phyloP scores from a whole-genome alignment of 2,113 vertebrate species.

The Taurulus bubalis region DNA sequence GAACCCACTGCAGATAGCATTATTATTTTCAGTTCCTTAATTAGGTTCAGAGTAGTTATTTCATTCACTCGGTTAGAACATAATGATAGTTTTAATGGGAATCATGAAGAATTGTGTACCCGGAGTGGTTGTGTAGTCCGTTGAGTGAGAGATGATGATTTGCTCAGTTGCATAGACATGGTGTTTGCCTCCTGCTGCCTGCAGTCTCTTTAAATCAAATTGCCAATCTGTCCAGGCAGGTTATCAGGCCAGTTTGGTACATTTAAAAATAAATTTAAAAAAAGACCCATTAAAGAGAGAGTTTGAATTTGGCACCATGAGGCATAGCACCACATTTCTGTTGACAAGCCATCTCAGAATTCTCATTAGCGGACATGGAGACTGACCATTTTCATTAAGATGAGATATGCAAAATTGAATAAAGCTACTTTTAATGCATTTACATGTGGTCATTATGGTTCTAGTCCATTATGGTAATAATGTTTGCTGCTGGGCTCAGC shows the following conservation, averaged over 20 bases:
- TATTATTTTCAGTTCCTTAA: slow-evolving; percentile 52
- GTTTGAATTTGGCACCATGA: slow-evolving; percentile 42
- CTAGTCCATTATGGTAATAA: slow-evolving; percentile 56
- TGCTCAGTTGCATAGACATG: slow-evolving; percentile 41
- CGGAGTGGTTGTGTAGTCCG: slow-evolving; percentile 29
- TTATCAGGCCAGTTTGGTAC: slow-evolving; percentile 39
- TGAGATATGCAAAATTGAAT: slow-evolving; percentile 53
- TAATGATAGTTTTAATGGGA: slow-evolving; percentile 62
- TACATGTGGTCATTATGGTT: slow-evolving; percentile 32
- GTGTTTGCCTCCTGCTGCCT: slow-evolving; percentile 38
- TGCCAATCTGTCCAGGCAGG: slow-evolving; percentile 35
- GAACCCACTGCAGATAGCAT: slow-evolving; percentile 46
- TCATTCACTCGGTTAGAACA: slow-evolving; percentile 44
- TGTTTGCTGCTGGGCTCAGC: slow-evolving; percentile 34
- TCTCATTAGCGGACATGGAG: slow-evolving; percentile 53
- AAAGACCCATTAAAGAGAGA: slow-evolving; percentile 38
- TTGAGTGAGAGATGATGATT: slow-evolving; percentile 50
- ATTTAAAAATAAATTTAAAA: slow-evolving; percentile 33
- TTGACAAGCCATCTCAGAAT: slow-evolving; percentile 53
- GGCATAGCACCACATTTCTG: slow-evolving; percentile 38
- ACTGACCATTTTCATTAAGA: slow-evolving; percentile 52
- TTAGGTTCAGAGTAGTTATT: slow-evolving; percentile 57
- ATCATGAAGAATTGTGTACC: slow-evolving; percentile 33
- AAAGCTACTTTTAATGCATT: slow-evolving; percentile 45
- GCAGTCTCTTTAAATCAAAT: slow-evolving; percentile 43